Evolutionary conservation across 2,113 vertebrate species (phyloP).

Genomic region (Menidia beryllina): DNA sequence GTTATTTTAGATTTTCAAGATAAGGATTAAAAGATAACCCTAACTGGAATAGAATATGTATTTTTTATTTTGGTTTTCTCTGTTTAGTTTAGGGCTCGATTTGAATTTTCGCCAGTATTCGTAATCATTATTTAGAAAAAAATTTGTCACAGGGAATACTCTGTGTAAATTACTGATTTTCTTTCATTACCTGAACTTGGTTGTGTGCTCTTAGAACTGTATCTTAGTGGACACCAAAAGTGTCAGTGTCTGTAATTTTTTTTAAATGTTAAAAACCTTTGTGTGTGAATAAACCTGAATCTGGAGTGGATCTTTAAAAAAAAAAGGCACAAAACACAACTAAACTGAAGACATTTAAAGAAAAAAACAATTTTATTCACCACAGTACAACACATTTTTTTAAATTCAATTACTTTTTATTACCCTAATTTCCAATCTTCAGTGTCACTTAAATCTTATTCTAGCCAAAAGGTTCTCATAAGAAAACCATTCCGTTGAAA

Average conservation of each 20-base stretch:
- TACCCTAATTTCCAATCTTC: conserved; percentile 36
- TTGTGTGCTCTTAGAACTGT: no score
- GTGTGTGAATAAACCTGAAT: conserved; percentile 53
- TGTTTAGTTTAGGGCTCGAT: neutral
- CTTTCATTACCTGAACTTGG: no score
- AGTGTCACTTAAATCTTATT: conserved; percentile 31
- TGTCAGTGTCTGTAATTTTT: neutral
- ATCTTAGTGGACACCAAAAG: no score
- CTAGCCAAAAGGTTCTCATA: conserved; percentile 25
- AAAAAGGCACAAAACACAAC: neutral
- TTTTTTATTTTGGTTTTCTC: neutral
- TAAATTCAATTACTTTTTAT: conserved; percentile 36
- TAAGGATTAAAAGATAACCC: neutral
- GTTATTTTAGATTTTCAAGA: no score
- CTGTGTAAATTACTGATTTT: no score
- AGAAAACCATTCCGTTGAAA: conserved; percentile 58
- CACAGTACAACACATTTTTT: conserved; percentile 62
- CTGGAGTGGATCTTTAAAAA: neutral
- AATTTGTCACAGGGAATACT: neutral
- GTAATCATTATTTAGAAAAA: no score
- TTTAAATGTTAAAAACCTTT: neutral
- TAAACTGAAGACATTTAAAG: conserved; percentile 29
- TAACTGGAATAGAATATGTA: neutral
- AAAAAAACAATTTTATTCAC: conserved; percentile 76
- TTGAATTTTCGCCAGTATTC: no score